Evolutionary conservation across 2,113 vertebrate genomes (phyloP).

Genomic region (Passer domesticus): DNA sequence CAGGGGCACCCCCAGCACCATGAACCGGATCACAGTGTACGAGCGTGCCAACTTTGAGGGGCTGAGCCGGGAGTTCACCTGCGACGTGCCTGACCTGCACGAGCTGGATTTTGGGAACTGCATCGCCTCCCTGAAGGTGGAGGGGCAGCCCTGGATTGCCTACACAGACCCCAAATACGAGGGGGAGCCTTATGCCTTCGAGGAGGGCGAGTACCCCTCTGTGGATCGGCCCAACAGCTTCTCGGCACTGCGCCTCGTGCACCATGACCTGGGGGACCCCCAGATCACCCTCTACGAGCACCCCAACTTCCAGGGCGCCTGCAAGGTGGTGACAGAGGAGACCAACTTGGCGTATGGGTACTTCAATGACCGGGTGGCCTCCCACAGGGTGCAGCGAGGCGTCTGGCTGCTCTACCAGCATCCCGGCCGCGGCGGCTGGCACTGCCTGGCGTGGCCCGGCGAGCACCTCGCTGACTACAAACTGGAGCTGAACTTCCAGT

Average conservation of each 20-base stretch:
- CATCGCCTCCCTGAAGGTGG: conserved; percentile 65
- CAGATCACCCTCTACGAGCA: conserved; percentile 65
- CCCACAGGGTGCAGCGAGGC: conserved; percentile 50
- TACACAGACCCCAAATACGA: conserved; percentile 46
- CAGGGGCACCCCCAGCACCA: background rate
- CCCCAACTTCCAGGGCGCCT: conserved; percentile 42
- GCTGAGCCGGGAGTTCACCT: conserved; percentile 66
- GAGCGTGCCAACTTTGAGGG: conserved; percentile 52
- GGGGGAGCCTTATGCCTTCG: background rate
- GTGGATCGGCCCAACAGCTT: conserved; percentile 50
- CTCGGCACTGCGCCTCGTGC: conserved; percentile 49
- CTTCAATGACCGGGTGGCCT: conserved; percentile 63
- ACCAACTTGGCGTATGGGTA: conserved; percentile 59
- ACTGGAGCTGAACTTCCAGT: conserved; percentile 35
- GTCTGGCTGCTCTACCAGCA: conserved; percentile 69
- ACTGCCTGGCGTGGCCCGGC: conserved; percentile 48
- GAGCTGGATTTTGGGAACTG: conserved; percentile 66
- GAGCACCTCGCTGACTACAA: conserved; percentile 45
- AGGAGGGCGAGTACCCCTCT: conserved; percentile 56
- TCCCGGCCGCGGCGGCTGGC: conserved; percentile 25
- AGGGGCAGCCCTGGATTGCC: conserved; percentile 69
- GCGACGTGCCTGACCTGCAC: conserved; percentile 45
- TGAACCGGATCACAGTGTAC: conserved; percentile 60
- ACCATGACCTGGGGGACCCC: conserved; percentile 55
- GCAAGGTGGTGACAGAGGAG: conserved; percentile 63